Evolutionary conservation across 2,797 vertebrate genomes (phyloP), one percentile per base, ranked within the genome.

Genomic region (Spinus olivaceus): DNA sequence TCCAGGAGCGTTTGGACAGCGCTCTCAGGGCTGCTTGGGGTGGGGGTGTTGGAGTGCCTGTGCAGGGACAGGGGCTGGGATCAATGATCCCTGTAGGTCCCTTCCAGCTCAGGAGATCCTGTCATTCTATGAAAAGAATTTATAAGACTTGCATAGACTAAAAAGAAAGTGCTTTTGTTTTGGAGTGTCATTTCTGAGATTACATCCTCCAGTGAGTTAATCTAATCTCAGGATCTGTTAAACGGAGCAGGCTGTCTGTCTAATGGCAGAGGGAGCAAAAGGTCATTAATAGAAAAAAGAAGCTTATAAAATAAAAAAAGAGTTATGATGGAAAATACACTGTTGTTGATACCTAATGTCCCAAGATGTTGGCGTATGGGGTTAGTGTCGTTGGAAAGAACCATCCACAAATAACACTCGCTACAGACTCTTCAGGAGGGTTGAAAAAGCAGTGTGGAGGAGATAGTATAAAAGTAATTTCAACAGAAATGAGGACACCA

Each of bases 51-150:
- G 71, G 27, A 11, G 19, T 3, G 20, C 0, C 50, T 12, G 2
- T 0, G 57, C 4, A 64, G 35, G 50, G 12, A 0, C 56, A 19
- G 44, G 42, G 1, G 4, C 0, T 57, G 50, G 3, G 4, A 10
- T 39, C 41, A 0, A 28, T 70, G 3, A 17, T 39, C 39, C 30
- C 0, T 44, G n/a, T 1, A 33, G 7, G 22, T 51, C 15, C 33
- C 12, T 78, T 23, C 33, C 30, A 46, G 1, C 30, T 83, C 39
- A 35, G 37, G 39, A 46, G 25, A 59, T 83, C 46, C 65, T 90
- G 39, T 59, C 46, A 14, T 65, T 65, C 50, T 71, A 4, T 78
- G 46, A 32, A 65, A 59, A 46, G 6, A 46, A n/a, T 37, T 54
- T 32, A 3, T 9, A n/a, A 21, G 64, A 33, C 27, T 83, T 80